Base-by-base conservation (phyloP, 2,113 vertebrate genomes). In the Amia ocellicauda region DNA sequence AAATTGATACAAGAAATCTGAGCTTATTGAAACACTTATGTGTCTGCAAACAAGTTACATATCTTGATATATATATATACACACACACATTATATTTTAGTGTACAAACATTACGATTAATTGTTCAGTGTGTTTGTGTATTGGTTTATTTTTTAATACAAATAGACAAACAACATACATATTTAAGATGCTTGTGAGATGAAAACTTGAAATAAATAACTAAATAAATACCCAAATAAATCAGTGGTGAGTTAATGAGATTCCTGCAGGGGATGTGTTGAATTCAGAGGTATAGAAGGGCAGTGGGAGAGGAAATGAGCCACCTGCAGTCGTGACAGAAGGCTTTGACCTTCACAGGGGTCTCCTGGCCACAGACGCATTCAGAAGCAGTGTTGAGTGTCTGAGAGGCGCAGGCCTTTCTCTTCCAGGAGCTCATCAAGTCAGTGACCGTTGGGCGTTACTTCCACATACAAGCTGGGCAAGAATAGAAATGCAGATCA, bases 401-500 rank as follows among this genome's bases (percentile, higher is more conserved):
- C 84, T 86, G 69, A 68, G 81, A 85, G 86, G 86, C 86, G 75
- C 78, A 72, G 59, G 73, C 74, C 79, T 71, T 82, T 88, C 86
- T 76, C 71, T 82, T 80, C 66, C 69, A 58, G 65, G 67, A 78
- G 78, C 84, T 85, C 85, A 89, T 80, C 77, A 86, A 86, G 86
- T 87, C 89, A 88, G 83, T 81, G 86, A 84, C 87, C 82, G 78
- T 86, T 85, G 89, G 91, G 89, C 84, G 86, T 93, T 86, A 86
- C 88, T 93, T 94, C 91, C 92, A 90, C 89, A 91, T 89, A 91
- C 92, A 93, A 91, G 90, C 76, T 75, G 79, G 77, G 82, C 87
- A 89, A 89, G 92, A 91, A 92, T 88, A 91, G 91, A 95, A 93
- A 93, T 93, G 92, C 86, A 93, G 93, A 92, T 93, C 79, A 92